Percentiles rank a stretch among this genome's conserved stretches.
Evolutionary conservation across 2,113 vertebrate species (phyloP).

Genomic region (Tychaedon coryphoeus): DNA sequence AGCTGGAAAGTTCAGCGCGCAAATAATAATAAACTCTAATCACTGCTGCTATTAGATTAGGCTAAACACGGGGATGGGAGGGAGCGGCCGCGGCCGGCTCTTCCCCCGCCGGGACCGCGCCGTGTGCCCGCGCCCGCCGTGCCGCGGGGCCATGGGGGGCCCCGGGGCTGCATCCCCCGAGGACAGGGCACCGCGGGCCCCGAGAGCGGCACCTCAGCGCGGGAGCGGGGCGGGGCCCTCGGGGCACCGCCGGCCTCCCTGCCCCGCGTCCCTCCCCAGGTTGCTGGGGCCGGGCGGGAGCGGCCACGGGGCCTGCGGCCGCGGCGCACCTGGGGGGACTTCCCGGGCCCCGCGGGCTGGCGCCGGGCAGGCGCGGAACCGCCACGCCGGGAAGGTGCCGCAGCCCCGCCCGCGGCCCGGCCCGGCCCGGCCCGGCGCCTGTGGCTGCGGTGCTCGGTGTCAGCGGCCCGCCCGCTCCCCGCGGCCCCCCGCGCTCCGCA

Average conservation of each 20-base stretch:
- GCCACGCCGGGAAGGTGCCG: neutral
- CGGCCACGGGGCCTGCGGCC: neutral
- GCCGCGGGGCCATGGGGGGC: neutral
- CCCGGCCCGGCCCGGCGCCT: neutral
- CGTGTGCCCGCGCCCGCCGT: no score
- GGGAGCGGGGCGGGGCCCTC: neutral
- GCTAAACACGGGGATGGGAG: neutral
- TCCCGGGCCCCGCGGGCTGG: neutral
- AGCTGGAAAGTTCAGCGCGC: neutral
- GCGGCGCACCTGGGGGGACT: neutral
- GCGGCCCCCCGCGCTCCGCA: neutral
- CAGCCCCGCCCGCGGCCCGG: neutral
- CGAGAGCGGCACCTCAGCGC: neutral
- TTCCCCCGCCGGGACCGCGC: neutral
- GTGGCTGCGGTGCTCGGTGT: neutral
- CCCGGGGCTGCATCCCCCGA: neutral
- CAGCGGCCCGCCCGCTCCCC: neutral
- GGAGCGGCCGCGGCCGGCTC: neutral
- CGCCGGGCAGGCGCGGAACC: neutral
- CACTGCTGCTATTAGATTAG: neutral
- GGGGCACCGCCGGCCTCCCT: neutral
- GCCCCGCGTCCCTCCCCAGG: neutral
- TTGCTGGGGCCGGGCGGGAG: neutral
- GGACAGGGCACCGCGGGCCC: neutral
- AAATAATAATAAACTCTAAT: neutral